Percentiles rank a stretch among this genome's conserved stretches.
These are phyloP conservation scores for Umimayanthus kanabou DNA, from an alignment of 92 coral and sea anemone species.

Conservation along the genomic window DNA sequence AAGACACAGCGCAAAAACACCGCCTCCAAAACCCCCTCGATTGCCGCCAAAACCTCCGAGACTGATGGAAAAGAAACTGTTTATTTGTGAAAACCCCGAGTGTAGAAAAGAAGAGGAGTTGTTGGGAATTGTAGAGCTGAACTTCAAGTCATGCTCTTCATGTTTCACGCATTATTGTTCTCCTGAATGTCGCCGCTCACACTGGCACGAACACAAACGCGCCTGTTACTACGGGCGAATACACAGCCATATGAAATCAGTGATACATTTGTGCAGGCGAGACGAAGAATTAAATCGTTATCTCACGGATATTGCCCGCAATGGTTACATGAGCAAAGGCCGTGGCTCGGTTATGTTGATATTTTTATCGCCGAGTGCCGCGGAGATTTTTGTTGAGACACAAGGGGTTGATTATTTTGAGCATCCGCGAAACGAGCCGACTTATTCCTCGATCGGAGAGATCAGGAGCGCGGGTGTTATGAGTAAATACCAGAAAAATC, in stretches of 20 bases:
- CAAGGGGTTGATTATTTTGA: constrained; percentile 76
- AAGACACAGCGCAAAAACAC: constrained; percentile 71
- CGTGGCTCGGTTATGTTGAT: constrained; percentile 93
- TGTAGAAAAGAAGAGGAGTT: constrained; percentile 90
- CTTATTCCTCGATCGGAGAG: constrained; percentile 83
- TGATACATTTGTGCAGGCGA: constrained; percentile 68
- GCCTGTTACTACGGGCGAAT: constrained; percentile 91
- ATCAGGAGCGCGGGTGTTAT: constrained; percentile 79
- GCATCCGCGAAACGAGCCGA: constrained; percentile 78
- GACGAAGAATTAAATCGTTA: constrained; percentile 59
- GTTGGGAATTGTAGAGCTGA: constrained; percentile 89
- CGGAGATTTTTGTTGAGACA: constrained; percentile 87
- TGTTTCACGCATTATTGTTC: constrained; percentile 99
- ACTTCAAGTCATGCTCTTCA: constrained; percentile 91
- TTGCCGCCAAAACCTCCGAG: constrained; percentile 98
- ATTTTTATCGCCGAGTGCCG: constrained; percentile 90
- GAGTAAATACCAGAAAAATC: constrained; percentile 79
- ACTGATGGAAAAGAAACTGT: constrained; percentile 88
- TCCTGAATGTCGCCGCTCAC: constrained; percentile 79
- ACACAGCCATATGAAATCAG: constrained; percentile 84
- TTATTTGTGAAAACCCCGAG: constrained; percentile 88
- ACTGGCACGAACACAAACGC: constrained; percentile 85
- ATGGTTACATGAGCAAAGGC: constrained; percentile 81
- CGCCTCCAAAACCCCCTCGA: constrained; percentile 86
- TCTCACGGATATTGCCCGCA: constrained; percentile 76